Percentiles rank a stretch among this genome's conserved stretches.
phyloP scores from a whole-genome alignment of 2,888 invertebrate genomes.

The Chironomus tentans region DNA sequence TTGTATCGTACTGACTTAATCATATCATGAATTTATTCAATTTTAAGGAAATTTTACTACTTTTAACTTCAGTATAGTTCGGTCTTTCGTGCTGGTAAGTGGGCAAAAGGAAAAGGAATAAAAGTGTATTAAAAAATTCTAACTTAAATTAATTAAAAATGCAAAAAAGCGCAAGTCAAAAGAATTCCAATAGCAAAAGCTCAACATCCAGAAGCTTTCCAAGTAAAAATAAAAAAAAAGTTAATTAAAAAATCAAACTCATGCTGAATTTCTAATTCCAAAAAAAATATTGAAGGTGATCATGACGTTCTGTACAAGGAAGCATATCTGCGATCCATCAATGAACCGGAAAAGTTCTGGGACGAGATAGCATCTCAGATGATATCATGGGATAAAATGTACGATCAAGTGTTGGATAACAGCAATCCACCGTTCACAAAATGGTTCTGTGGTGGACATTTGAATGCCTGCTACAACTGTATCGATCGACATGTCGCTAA shows the following conservation, averaged over 20 bases:
- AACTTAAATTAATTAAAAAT: neutral
- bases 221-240: neutral
- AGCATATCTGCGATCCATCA: constrained; percentile 56
- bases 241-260: no score
- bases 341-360: constrained; percentile 80
- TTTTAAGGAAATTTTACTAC: neutral
- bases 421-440: constrained; percentile 42
- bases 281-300: constrained; percentile 1
- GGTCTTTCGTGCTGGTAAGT: neutral
- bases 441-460: constrained; percentile 57
- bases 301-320: constrained; percentile 46
- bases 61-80: neutral
- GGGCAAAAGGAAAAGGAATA: neutral
- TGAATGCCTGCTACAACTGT: constrained; percentile 90
- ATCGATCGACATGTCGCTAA: constrained; percentile 78
- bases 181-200: neutral
- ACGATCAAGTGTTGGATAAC: constrained; percentile 76
- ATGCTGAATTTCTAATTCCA: no score
- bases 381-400: constrained; percentile 75
- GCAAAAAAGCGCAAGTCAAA: neutral
- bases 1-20: neutral
- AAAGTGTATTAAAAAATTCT: neutral
- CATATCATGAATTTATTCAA: neutral
- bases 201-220: neutral
- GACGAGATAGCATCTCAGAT: constrained; percentile 58